Conservation (phyloP, 2,888 invertebrate species). For the Drosophila suboccidentalis region DNA sequence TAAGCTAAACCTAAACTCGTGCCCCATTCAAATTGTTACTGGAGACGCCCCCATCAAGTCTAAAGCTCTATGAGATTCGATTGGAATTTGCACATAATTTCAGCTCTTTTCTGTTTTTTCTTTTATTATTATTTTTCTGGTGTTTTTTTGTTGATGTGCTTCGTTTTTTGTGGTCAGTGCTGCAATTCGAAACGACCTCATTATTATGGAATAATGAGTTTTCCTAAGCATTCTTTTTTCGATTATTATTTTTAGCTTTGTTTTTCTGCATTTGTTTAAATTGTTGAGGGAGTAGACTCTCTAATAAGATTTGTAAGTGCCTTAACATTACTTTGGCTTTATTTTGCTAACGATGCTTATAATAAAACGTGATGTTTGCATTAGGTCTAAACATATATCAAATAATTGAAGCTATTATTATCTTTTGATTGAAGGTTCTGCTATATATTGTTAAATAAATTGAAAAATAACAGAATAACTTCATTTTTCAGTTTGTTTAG, state of each 20-base stretch:
- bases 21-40: slow-evolving; percentile 64
- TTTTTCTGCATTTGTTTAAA: slow-evolving; percentile 23
- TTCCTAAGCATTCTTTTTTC: slow-evolving; percentile 44
- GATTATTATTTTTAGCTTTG: slow-evolving; percentile 29
- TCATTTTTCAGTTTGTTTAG: not conserved
- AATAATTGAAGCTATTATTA: slow-evolving; percentile 10
- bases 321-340: slow-evolving; percentile 17
- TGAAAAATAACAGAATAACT: slow-evolving; percentile 12
- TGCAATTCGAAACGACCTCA: slow-evolving; percentile 59
- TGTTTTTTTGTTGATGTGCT: slow-evolving; percentile 3
- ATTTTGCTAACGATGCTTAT: slow-evolving; percentile 12
- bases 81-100: slow-evolving; percentile 50
- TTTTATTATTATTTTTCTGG: not conserved
- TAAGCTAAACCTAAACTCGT: slow-evolving; percentile 56
- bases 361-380: slow-evolving; percentile 27
- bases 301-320: slow-evolving; percentile 39
- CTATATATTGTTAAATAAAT: not conserved
- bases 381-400: slow-evolving; percentile 11
- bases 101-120: not conserved
- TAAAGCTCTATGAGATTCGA: slow-evolving; percentile 5
- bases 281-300: not conserved
- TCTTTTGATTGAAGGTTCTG: not conserved
- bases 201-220: slow-evolving; percentile 68
- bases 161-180: slow-evolving; percentile 42
- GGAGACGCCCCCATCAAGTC: slow-evolving; percentile 58